Evolutionary conservation across 1,140 invertebrate species (phyloP), one percentile per base, ranked within the genome.

Genomic region (Stenopsyche tienmushanensis): DNA sequence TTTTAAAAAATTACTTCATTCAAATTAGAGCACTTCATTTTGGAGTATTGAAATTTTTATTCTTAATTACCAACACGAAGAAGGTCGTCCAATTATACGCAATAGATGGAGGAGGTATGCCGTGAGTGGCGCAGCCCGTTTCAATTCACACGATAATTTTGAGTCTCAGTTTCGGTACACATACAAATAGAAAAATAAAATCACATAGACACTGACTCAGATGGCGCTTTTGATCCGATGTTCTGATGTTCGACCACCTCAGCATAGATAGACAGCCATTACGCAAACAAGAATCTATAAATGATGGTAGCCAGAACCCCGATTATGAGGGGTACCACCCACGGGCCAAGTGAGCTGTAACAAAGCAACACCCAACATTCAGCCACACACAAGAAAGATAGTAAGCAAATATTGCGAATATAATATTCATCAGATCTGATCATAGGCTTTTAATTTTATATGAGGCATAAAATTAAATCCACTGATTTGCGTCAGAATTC

Each of bases 311-410:
- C 68, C 47, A 66, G 29, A 50, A 70, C 62, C 39, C 68, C 68
- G 64, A 70, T 65, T 24, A 66, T 62, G 24, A 70, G 62, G 8
- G 68, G 68, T 50, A 70, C 26, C 49, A 65, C 62, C 68, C 68
- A 70, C 23, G 68, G 62, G 18, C 64, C 65, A 26, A 70, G 54
- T 24, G 68, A 70, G 62, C 68, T 70, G 68, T 44, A 70, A 70
- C 68, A 69, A 62, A 66, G 64, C 67, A 69, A 69, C 64, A 69
- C 64, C 49, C 54, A 64, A 70, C 67, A 70, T 52, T 64, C 62
- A 59, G 49, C 54, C 54, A 57, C n/a, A 42, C 15, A 21, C 29
- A 57, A 57, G 54, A 18, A 41, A 55, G n/a, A 57, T 21, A 34
- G 5, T 34, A 34, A 34, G 29, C 5, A 34, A 34, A 34, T 34